Evolutionary conservation across 92 coral and sea anemone species (phyloP).

Genomic region (Zoanthus sociatus): DNA sequence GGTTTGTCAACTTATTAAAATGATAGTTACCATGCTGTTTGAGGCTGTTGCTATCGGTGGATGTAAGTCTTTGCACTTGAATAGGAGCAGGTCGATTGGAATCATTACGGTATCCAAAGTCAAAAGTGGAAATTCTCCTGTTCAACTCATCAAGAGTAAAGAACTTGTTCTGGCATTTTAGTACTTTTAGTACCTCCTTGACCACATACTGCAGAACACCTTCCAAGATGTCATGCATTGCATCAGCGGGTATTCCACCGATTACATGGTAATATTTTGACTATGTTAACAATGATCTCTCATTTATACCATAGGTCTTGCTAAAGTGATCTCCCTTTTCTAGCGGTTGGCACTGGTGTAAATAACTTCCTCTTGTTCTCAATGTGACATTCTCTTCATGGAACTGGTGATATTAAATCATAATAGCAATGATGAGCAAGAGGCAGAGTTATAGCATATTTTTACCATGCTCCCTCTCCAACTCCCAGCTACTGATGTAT

Average conservation of each 20-base stretch:
- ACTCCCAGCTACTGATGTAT: slow-evolving; percentile 5
- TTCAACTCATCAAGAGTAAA: neutral
- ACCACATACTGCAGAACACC: slow-evolving; percentile 6
- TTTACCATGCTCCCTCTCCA: slow-evolving; percentile 2
- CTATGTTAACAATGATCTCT: neutral
- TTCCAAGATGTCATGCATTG: slow-evolving; percentile 4
- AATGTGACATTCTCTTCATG: neutral
- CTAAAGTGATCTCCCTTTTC: slow-evolving; percentile 2
- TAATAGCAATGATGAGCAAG: slow-evolving; percentile 1
- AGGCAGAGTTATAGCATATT: neutral
- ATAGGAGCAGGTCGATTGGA: slow-evolving; percentile 24
- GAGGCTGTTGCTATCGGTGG: slow-evolving; percentile 63
- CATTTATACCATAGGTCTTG: slow-evolving; percentile 7
- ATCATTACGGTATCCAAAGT: neutral
- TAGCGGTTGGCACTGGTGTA: slow-evolving; percentile 5
- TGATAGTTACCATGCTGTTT: slow-evolving; percentile 68
- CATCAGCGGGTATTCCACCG: neutral
- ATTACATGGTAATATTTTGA: neutral
- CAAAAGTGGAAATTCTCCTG: neutral
- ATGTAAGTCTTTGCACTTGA: slow-evolving; percentile 46
- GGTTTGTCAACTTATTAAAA: neutral
- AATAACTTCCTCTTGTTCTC: slow-evolving; percentile 2
- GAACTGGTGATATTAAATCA: slow-evolving; percentile 6
- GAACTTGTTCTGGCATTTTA: neutral
- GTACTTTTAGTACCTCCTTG: slow-evolving; percentile 4